phyloP scores from a whole-genome alignment of 92 coral and sea anemone genomes.

The Bergia puertoricense region DNA sequence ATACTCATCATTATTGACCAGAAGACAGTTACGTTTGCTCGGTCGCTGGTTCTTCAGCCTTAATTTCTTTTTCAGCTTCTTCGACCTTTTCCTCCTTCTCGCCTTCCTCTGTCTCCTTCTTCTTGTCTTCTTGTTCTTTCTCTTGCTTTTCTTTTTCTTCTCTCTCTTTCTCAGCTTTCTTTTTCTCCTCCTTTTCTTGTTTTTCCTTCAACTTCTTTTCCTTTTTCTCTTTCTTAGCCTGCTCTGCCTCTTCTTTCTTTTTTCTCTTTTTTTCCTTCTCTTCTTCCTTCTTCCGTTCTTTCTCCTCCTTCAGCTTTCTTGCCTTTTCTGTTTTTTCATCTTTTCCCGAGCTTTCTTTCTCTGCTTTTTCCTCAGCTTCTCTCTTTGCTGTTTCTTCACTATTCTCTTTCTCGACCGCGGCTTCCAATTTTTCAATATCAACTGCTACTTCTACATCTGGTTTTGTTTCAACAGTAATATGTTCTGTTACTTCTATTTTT shows the following conservation, averaged over 20 bases:
- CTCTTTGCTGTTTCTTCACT: conserved; percentile 17
- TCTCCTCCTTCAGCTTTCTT: background rate
- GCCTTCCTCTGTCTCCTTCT: background rate
- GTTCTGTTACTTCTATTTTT: conserved; percentile 46
- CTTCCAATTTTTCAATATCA: conserved; percentile 11
- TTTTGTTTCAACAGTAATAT: conserved; percentile 54
- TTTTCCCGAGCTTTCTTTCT: background rate
- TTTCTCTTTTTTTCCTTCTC: conserved; percentile 6
- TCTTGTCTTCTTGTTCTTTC: background rate
- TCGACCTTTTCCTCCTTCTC: background rate
- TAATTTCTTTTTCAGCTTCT: conserved; percentile 9
- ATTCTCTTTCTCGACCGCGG: background rate
- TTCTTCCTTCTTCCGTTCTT: conserved; percentile 1
- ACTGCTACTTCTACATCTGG: conserved; percentile 26
- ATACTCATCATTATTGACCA: background rate
- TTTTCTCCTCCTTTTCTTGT: conserved; percentile 1
- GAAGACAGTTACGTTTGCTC: conserved; percentile 20
- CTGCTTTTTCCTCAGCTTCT: conserved; percentile 7
- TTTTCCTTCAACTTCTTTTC: conserved; percentile 18
- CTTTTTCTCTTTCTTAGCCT: background rate
- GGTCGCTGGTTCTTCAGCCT: conserved; percentile 17
- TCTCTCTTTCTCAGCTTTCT: background rate
- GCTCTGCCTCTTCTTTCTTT: conserved; percentile 23
- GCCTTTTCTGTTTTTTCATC: conserved; percentile 2
- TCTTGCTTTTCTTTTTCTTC: conserved; percentile 7